Evolutionary conservation across 2,797 vertebrate genomes (phyloP), one percentile per base, ranked within the genome.

Genomic region (Pangasius djambal): DNA sequence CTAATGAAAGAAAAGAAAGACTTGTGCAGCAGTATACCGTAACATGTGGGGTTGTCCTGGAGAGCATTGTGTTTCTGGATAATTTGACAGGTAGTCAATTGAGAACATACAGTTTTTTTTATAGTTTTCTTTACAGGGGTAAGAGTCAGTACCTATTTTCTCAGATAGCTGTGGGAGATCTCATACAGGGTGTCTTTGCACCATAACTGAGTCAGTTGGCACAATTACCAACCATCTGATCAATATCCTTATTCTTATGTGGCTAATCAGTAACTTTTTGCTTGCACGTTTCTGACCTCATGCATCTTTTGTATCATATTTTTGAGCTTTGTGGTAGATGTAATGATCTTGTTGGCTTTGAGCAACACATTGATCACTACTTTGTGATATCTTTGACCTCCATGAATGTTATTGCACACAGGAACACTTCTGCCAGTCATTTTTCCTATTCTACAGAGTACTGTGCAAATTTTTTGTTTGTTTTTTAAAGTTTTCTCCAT

Each of bases 81-180:
- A 16, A 48, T 31, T 40, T 65, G 82, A n/a, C 59, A 48, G 40
- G 3, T n/a, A 15, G 59, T 83, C 82, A 31, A 65, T 65, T 28
- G 82, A 83, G 61, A 48, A 83, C 59, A 48, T 61, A 83, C 65
- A n/a, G 59, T 83, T 25, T 83, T 83, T 4, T 22, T 83, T 65
- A 83, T 83, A n/a, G 59, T 83, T 25, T 83, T 83, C 8, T 22
- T 83, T 65, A 83, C 15, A 65, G 25, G 37, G 13, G 25, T 63
- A 63, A 48, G 22, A 44, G 82, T 83, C 79, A 61, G 55, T 25
- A 25, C 10, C 34, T 59, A 57, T 59, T 82, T 82, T 20, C 22
- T 82, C 34, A 57, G n/a, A 34, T 25, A 9, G 55, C 55, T 82
- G 31, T 34, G 9, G 18, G 4, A 59, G 57, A 57, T 61, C 61